phyloP scores from a whole-genome alignment of 2,888 invertebrate species.

The Lepeophtheirus nordmannii region DNA sequence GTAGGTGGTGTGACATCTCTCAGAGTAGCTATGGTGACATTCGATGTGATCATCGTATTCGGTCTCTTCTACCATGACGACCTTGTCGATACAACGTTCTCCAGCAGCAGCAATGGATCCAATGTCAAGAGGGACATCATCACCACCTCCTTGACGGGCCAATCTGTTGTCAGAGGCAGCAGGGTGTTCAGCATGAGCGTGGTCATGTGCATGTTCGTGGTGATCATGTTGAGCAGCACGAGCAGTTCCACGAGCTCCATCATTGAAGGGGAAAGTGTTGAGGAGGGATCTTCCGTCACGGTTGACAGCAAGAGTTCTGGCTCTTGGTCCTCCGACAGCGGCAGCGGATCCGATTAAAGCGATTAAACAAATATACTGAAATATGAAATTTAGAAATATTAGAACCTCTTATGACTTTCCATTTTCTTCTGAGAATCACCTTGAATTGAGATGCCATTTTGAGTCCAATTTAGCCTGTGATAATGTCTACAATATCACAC shows the following conservation, averaged over 20 bases:
- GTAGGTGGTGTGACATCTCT: constrained; percentile 21
- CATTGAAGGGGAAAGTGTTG: constrained; percentile 23
- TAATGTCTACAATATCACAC: too few relatives aligned
- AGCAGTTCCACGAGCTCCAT: not conserved
- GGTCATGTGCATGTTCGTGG: not conserved
- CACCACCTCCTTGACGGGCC: constrained; percentile 10
- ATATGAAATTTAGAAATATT: not conserved
- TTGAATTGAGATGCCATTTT: too few relatives aligned
- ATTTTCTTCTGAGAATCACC: too few relatives aligned
- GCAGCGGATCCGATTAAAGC: not conserved
- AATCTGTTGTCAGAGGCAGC: constrained; percentile 1
- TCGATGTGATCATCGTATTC: constrained; percentile 21
- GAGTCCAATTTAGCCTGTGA: too few relatives aligned
- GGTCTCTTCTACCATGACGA: constrained; percentile 14
- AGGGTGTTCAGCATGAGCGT: not conserved
- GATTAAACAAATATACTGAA: not conserved
- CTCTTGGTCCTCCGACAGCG: not conserved
- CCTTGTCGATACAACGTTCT: constrained; percentile 18
- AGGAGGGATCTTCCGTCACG: constrained; percentile 10
- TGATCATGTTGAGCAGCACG: constrained; percentile 1
- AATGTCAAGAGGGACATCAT: constrained; percentile 11
- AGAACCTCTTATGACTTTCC: too few relatives aligned
- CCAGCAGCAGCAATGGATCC: constrained; percentile 18
- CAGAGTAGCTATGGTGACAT: constrained; percentile 20
- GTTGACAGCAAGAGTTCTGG: not conserved